Conservation (phyloP, 2,797 vertebrate species). For the Hyperoplus lanceolatus region DNA sequence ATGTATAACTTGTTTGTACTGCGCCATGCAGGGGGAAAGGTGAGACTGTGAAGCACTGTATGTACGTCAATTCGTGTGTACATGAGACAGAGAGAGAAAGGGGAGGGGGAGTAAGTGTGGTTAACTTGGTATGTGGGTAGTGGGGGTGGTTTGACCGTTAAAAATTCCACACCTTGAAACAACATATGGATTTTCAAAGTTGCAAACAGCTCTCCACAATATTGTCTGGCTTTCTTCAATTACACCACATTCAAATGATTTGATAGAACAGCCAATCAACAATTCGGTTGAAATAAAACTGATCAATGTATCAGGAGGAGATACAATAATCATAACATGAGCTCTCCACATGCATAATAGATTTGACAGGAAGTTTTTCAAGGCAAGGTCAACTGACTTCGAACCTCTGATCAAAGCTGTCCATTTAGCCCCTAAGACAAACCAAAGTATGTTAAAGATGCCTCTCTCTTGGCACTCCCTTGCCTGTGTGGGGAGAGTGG, state of each 20-base stretch:
- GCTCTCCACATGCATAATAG: constrained; percentile 13
- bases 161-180: constrained; percentile 82
- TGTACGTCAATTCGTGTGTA: constrained; percentile 57
- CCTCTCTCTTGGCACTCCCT: constrained; percentile 16
- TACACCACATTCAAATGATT: not conserved
- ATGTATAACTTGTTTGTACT: constrained; percentile 75
- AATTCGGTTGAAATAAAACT: constrained; percentile 7
- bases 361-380: constrained; percentile 26
- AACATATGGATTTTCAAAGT: constrained; percentile 67
- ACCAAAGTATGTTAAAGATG: constrained; percentile 51
- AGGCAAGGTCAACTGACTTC: constrained; percentile 11
- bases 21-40: constrained; percentile 39
- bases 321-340: not conserved
- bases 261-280: not conserved
- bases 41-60: constrained; percentile 51
- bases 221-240: constrained; percentile 34
- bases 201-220: constrained; percentile 55
- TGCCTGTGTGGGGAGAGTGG: constrained; percentile 4
- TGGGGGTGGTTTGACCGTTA: constrained; percentile 76
- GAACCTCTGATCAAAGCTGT: constrained; percentile 34
- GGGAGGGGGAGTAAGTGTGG: constrained; percentile 68
- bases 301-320: constrained; percentile 20
- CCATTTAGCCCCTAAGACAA: constrained; percentile 45
- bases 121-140: constrained; percentile 71
- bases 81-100: constrained; percentile 46